Conservation (phyloP, 2,888 invertebrate genomes). For the Lymantria monacha region DNA sequence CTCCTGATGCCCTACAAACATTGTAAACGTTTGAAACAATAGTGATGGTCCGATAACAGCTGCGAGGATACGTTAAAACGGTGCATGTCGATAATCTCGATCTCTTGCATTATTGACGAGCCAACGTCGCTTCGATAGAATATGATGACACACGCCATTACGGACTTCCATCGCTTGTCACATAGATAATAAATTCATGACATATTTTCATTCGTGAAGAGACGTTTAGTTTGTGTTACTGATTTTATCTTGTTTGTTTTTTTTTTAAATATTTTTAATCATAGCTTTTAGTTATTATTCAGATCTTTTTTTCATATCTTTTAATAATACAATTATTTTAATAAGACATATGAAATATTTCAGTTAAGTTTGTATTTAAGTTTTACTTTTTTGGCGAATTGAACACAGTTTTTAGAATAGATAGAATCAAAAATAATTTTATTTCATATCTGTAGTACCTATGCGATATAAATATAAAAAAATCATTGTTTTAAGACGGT, state of each 20-base stretch:
- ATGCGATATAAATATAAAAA: too few species aligned
- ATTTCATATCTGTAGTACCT: too few species aligned
- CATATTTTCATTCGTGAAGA: conserved; percentile 60
- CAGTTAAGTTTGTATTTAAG: too few species aligned
- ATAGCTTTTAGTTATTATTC: conserved; percentile 2
- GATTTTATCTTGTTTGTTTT: conserved; percentile 38
- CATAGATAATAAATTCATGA: conserved; percentile 61
- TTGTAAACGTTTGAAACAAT: conserved; percentile 66
- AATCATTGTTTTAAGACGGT: too few species aligned
- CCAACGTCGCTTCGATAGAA: conserved; percentile 65
- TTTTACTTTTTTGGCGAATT: too few species aligned
- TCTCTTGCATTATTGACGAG: conserved; percentile 74
- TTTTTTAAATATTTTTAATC: conserved; percentile 25
- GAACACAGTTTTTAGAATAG: too few species aligned
- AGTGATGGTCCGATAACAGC: conserved; percentile 67
- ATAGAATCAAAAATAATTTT: too few species aligned
- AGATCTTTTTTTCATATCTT: not conserved
- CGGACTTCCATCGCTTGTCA: conserved; percentile 60
- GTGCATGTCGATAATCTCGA: conserved; percentile 77
- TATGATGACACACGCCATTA: conserved; percentile 76
- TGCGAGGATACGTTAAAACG: conserved; percentile 59
- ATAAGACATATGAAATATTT: too few species aligned
- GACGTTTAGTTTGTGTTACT: conserved; percentile 51
- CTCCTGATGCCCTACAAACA: conserved; percentile 55
- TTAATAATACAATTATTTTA: too few species aligned